These are phyloP conservation scores for Pachycephala philippinensis DNA, from an alignment of 2,113 vertebrate species.

Conservation along the genomic window DNA sequence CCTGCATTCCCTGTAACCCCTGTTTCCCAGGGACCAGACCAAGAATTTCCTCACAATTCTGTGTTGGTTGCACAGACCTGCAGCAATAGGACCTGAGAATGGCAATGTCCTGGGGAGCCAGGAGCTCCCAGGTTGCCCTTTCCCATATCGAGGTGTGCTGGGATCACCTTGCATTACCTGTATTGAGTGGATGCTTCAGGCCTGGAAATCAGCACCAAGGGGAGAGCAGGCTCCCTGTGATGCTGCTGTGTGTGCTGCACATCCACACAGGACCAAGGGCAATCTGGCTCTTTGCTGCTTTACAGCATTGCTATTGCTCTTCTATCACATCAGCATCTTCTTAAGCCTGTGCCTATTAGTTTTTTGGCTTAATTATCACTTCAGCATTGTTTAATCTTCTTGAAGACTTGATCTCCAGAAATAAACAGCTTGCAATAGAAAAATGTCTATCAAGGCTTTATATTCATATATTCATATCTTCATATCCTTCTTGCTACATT, in stretches of 20 bases:
- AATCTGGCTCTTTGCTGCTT: not conserved
- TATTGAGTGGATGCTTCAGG: not conserved
- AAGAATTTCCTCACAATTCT: not conserved
- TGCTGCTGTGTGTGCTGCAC: accelerated
- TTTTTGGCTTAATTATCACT: conserved; percentile 53
- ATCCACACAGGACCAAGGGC: not conserved
- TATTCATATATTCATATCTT: conserved; percentile 43
- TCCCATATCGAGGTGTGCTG: accelerated
- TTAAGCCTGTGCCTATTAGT: conserved; percentile 10
- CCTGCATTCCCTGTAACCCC: not conserved
- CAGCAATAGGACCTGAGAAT: not conserved
- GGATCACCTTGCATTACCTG: not conserved
- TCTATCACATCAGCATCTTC: not conserved
- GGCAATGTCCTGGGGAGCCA: not conserved
- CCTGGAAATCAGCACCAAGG: not conserved
- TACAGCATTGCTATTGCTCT: not conserved
- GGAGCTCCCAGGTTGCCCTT: not conserved
- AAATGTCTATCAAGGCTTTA: conserved; percentile 4
- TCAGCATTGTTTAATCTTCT: conserved; percentile 29
- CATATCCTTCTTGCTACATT: not conserved
- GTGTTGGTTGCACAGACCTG: not conserved
- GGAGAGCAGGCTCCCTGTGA: not conserved
- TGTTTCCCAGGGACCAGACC: not conserved
- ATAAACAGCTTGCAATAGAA: conserved; percentile 5
- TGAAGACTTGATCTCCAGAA: conserved; percentile 24